Evolutionary conservation across 2,113 vertebrate species (phyloP).

Genomic region (Lutjanus erythropterus): DNA sequence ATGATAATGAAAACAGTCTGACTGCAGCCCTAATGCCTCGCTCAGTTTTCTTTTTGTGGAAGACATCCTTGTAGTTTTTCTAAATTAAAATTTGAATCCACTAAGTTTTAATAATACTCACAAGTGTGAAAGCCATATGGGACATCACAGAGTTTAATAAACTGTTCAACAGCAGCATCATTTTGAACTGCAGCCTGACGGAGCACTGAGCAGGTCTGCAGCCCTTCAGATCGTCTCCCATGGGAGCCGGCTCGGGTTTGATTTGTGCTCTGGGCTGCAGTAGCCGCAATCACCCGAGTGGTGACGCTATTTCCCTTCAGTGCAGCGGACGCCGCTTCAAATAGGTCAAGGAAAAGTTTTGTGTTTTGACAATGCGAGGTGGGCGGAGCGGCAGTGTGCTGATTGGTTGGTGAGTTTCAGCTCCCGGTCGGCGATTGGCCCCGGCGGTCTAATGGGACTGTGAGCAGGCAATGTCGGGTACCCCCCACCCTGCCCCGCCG

Average conservation of each 20-base stretch:
- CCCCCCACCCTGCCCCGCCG: slow-evolving; percentile 4
- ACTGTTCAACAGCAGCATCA: background rate
- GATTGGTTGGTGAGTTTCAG: slow-evolving; percentile 82
- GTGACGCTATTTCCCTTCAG: slow-evolving; percentile 79
- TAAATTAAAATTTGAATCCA: background rate
- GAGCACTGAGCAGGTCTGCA: background rate
- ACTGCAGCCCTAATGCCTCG: no score
- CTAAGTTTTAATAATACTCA: no score
- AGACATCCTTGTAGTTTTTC: background rate
- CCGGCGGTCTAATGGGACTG: slow-evolving; percentile 65
- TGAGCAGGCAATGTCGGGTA: slow-evolving; percentile 65
- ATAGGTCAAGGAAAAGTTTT: slow-evolving; percentile 85
- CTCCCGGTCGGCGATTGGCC: slow-evolving; percentile 79
- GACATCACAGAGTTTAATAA: background rate
- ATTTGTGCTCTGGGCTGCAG: slow-evolving; percentile 6
- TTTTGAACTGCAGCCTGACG: background rate
- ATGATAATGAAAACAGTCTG: no score
- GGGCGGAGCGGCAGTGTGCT: slow-evolving; percentile 66
- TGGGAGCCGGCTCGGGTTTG: background rate
- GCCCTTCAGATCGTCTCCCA: slow-evolving; percentile 26
- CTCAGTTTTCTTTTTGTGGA: no score
- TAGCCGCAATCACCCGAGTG: slow-evolving; percentile 52
- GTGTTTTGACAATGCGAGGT: slow-evolving; percentile 80
- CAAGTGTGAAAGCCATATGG: background rate
- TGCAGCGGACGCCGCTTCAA: slow-evolving; percentile 62